A percentile compares a stretch with the other conserved stretches of the same genome.
Evolutionary conservation across 2,888 invertebrate genomes (phyloP).

Genomic region (Melinaea menophilus): DNA sequence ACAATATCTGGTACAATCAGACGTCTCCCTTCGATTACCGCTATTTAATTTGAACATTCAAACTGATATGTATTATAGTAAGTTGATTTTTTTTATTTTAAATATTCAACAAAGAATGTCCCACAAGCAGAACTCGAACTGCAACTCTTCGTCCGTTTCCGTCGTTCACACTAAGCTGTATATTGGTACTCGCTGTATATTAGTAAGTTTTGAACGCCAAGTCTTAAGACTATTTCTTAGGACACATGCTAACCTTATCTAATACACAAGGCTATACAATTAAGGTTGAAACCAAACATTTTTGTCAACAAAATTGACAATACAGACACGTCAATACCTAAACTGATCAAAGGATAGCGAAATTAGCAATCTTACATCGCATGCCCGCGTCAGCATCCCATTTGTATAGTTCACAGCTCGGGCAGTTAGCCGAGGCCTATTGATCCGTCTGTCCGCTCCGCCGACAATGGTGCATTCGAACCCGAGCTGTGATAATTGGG

Average conservation of each 20-base stretch:
- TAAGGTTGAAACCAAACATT: constrained; percentile 8
- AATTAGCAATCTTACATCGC: constrained; percentile 33
- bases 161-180: too few species aligned
- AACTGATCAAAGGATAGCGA: constrained; percentile 29
- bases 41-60: too few species aligned
- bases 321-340: constrained; percentile 23
- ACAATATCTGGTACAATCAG: too few species aligned
- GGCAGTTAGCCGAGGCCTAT: constrained; percentile 60
- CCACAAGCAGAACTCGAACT: too few species aligned
- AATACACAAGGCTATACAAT: not conserved
- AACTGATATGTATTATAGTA: too few species aligned
- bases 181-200: too few species aligned
- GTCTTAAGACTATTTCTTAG: not conserved
- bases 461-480: constrained; percentile 55
- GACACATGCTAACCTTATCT: not conserved
- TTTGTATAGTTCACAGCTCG: constrained; percentile 68
- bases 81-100: too few species aligned
- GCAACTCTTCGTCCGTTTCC: too few species aligned
- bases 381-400: constrained; percentile 43
- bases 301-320: constrained; percentile 16
- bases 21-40: too few species aligned
- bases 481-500: constrained; percentile 44
- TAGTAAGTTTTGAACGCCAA: not conserved
- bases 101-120: too few species aligned
- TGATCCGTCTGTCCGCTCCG: constrained; percentile 60